phyloP scores from a whole-genome alignment of 2,888 invertebrate species.

The Camponotus fellah region DNA sequence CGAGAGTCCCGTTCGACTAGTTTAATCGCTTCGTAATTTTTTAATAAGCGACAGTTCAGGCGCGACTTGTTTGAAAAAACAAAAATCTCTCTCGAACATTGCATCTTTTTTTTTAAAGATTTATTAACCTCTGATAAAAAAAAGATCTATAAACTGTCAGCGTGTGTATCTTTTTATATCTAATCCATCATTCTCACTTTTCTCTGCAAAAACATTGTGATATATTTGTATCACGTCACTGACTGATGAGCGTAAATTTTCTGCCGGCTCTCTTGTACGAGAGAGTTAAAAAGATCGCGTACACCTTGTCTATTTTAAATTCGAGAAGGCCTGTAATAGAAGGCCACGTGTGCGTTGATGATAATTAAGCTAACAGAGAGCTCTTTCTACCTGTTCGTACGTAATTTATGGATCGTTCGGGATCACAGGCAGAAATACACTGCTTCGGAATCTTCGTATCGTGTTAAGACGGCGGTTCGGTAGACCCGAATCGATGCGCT shows the following conservation, averaged over 20 bases:
- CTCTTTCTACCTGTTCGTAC: constrained; percentile 23
- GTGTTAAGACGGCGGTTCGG: constrained; percentile 40
- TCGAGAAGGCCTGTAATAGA: neutral
- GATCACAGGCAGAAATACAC: constrained; percentile 7
- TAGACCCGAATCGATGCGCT: constrained; percentile 17
- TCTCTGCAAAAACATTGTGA: neutral
- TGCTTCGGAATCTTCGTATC: constrained; percentile 46
- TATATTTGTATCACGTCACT: neutral
- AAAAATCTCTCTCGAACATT: neutral
- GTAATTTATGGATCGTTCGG: constrained; percentile 49
- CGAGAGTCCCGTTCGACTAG: constrained; percentile 31
- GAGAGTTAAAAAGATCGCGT: neutral
- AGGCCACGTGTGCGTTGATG: neutral
- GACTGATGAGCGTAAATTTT: constrained; percentile 16
- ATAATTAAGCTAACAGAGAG: constrained; percentile 36
- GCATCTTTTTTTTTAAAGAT: neutral
- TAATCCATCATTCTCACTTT: neutral
- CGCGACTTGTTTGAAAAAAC: constrained; percentile 9
- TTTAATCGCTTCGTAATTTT: constrained; percentile 48
- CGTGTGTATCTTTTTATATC: neutral
- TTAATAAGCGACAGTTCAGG: constrained; percentile 26
- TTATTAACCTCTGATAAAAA: neutral
- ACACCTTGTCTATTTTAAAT: neutral
- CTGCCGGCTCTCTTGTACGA: neutral
- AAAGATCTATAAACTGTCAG: neutral